Conservation (phyloP, 1,140 invertebrate genomes). For the Zophobas atratus region DNA sequence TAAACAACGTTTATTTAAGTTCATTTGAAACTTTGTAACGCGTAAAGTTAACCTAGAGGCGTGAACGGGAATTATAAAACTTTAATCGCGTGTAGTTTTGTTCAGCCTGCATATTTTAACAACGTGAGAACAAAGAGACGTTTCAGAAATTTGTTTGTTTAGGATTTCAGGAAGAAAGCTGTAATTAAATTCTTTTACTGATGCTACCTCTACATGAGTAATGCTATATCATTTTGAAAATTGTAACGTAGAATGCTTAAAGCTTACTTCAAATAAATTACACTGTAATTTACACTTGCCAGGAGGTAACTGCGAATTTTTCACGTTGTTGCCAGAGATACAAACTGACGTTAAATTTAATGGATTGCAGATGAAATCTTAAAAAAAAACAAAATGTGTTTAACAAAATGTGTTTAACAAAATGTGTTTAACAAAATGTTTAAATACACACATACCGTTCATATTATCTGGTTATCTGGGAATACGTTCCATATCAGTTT, state of each 20-base stretch:
- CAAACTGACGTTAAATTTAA: constrained; percentile 9
- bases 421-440: too few relatives aligned
- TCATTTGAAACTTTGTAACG: constrained; percentile 13
- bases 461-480: too few relatives aligned
- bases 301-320: constrained; percentile 23
- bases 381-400: too few relatives aligned
- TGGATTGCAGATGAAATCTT: too few relatives aligned
- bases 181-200: constrained; percentile 28
- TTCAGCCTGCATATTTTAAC: constrained; percentile 20
- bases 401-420: too few relatives aligned
- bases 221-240: constrained; percentile 27
- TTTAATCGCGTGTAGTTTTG: constrained; percentile 25
- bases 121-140: constrained; percentile 23
- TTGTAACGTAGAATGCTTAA: constrained; percentile 1
- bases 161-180: constrained; percentile 17
- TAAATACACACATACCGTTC: too few relatives aligned
- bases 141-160: constrained; percentile 31
- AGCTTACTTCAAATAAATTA: constrained; percentile 34
- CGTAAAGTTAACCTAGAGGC: background rate
- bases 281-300: constrained; percentile 19
- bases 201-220: constrained; percentile 18
- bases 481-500: too few relatives aligned
- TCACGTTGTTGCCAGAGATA: constrained; percentile 15
- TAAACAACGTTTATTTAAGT: background rate
- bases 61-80: constrained; percentile 23